These are phyloP conservation scores for Harpagifer antarcticus DNA, from an alignment of 2,797 vertebrate genomes.

Conservation along the genomic window DNA sequence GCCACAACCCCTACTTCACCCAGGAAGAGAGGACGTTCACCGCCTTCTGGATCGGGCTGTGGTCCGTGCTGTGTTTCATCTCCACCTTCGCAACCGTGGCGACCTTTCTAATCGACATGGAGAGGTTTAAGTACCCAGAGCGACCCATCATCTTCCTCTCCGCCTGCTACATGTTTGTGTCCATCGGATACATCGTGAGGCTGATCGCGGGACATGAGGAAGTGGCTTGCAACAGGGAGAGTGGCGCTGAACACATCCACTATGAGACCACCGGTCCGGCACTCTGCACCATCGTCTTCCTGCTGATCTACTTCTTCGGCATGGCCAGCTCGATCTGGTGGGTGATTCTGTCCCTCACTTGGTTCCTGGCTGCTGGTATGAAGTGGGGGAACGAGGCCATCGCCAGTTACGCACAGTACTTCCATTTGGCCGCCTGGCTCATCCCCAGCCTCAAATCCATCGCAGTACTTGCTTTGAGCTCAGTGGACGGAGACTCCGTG, in stretches of 20 bases:
- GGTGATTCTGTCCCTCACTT: slow-evolving; percentile 92
- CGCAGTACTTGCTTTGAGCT: slow-evolving; percentile 89
- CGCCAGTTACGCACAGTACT: slow-evolving; percentile 90
- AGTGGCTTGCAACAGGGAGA: slow-evolving; percentile 88
- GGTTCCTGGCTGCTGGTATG: slow-evolving; percentile 93
- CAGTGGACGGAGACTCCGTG: slow-evolving; percentile 91
- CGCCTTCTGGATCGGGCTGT: slow-evolving; percentile 92
- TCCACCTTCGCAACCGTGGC: slow-evolving; percentile 93
- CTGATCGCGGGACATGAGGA: slow-evolving; percentile 92
- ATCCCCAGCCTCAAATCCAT: slow-evolving; percentile 91
- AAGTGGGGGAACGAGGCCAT: slow-evolving; percentile 94
- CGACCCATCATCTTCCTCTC: slow-evolving; percentile 94
- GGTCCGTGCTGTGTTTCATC: slow-evolving; percentile 93
- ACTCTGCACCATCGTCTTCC: slow-evolving; percentile 91
- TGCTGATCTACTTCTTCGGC: slow-evolving; percentile 91
- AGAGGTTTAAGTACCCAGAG: slow-evolving; percentile 93
- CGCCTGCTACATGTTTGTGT: slow-evolving; percentile 94
- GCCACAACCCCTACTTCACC: slow-evolving; percentile 92
- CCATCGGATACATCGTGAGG: slow-evolving; percentile 90
- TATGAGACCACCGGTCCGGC: slow-evolving; percentile 90
- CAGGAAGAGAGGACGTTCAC: slow-evolving; percentile 91
- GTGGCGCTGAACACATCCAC: slow-evolving; percentile 86
- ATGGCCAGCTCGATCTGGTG: slow-evolving; percentile 95
- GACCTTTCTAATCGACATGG: slow-evolving; percentile 94
- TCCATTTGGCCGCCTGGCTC: slow-evolving; percentile 92